Conservation (phyloP, 2,888 invertebrate genomes). For the Empis stercorea region DNA sequence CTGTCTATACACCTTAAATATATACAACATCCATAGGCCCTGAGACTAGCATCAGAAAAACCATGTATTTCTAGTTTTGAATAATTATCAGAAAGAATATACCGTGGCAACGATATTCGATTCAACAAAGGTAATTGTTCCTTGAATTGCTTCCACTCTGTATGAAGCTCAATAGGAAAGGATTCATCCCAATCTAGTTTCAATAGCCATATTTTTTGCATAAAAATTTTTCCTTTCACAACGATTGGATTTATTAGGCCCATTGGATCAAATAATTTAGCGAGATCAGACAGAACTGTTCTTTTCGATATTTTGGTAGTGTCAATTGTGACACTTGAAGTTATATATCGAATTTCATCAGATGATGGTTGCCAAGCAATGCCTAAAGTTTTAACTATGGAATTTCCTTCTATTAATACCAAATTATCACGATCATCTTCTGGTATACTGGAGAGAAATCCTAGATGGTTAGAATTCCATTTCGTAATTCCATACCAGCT, state of each 20-base stretch:
- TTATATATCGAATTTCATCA: constrained; percentile 4
- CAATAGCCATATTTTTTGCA: constrained; percentile 11
- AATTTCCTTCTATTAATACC: neutral
- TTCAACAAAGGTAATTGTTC: too few relatives aligned
- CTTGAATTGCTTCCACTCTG: neutral
- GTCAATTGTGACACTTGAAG: neutral
- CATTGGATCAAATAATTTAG: constrained; percentile 11
- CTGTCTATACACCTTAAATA: neutral
- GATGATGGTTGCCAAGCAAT: constrained; percentile 4
- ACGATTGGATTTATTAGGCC: constrained; percentile 11
- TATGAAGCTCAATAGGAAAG: constrained; percentile 7
- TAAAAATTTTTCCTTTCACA: constrained; percentile 8
- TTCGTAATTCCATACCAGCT: neutral
- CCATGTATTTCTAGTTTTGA: neutral
- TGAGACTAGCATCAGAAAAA: neutral
- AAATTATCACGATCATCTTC: neutral
- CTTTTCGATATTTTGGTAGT: constrained; percentile 5
- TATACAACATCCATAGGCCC: neutral
- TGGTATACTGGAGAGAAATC: neutral
- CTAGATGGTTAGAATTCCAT: neutral
- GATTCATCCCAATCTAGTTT: constrained; percentile 10
- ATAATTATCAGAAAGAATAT: too few relatives aligned
- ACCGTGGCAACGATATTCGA: too few relatives aligned
- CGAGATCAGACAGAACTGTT: constrained; percentile 5
- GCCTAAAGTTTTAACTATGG: constrained; percentile 9